These are phyloP conservation scores for Coleophora deauratella DNA, from an alignment of 2,888 invertebrate species.

Conservation along the genomic window DNA sequence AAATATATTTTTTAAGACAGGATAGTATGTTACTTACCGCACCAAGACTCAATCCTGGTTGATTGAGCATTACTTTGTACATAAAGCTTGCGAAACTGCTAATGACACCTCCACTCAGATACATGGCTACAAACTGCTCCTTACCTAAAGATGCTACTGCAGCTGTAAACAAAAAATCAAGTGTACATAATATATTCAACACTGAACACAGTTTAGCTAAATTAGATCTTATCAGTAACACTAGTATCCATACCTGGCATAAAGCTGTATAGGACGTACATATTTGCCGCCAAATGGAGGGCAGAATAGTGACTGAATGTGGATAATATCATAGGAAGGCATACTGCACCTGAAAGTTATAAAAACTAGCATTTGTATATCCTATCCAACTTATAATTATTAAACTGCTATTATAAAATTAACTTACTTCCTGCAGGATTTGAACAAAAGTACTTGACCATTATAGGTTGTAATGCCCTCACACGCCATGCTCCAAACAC, in stretches of 20 bases:
- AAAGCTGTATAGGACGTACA: constrained; percentile 96
- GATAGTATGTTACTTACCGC: constrained; percentile 94
- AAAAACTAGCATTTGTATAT: too few relatives aligned
- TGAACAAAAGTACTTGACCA: constrained; percentile 90
- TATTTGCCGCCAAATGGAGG: constrained; percentile 92
- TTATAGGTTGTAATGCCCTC: constrained; percentile 78
- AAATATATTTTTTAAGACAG: too few relatives aligned
- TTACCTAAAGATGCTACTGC: constrained; percentile 85
- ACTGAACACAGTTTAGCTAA: too few relatives aligned
- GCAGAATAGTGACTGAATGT: constrained; percentile 94
- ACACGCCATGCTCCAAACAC: constrained; percentile 90
- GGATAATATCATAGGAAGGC: constrained; percentile 93
- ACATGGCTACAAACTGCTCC: constrained; percentile 94
- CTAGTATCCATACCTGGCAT: constrained; percentile 55
- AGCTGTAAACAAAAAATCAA: constrained; percentile 39
- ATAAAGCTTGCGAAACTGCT: constrained; percentile 90
- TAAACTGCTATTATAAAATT: constrained; percentile 1
- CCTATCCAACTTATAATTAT: too few relatives aligned
- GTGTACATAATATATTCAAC: too few relatives aligned
- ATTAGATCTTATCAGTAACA: too few relatives aligned
- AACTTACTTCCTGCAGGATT: constrained; percentile 84
- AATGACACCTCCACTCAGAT: constrained; percentile 89
- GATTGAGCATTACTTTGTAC: constrained; percentile 81
- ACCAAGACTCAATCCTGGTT: constrained; percentile 88
- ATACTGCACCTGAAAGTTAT: constrained; percentile 76